Evolutionary conservation across 2,797 vertebrate species (phyloP).

Genomic region (Erethizon dorsatum): DNA sequence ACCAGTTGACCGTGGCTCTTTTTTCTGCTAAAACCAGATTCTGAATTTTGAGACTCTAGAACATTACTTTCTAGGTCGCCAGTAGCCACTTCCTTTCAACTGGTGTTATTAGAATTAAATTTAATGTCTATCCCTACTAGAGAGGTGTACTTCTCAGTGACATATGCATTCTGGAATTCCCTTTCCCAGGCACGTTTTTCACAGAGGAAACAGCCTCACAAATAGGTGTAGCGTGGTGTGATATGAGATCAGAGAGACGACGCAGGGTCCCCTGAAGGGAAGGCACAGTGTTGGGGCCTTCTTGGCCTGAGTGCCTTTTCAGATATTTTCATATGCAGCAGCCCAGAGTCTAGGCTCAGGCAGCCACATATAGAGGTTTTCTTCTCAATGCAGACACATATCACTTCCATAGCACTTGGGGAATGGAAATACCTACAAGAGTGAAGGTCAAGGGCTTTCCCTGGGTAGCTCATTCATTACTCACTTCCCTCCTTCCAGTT

Average conservation of each 20-base stretch:
- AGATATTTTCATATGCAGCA: constrained; percentile 62
- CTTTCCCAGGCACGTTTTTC: neutral
- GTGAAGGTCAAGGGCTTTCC: constrained; percentile 80
- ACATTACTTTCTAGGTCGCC: neutral
- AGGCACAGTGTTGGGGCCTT: constrained; percentile 18
- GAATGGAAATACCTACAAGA: constrained; percentile 75
- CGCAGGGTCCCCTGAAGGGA: neutral
- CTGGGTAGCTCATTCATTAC: constrained; percentile 57
- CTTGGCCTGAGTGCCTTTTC: constrained; percentile 65
- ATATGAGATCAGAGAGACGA: neutral
- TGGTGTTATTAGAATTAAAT: neutral
- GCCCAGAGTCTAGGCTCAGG: constrained; percentile 59
- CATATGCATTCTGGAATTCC: neutral
- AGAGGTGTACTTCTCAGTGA: neutral
- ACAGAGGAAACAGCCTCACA: neutral
- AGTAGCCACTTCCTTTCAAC: constrained; percentile 47
- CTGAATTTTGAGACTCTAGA: constrained; percentile 40
- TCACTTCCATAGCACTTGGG: constrained; percentile 70
- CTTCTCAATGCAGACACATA: constrained; percentile 52
- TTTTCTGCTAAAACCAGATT: constrained; percentile 28
- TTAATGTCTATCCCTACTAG: neutral
- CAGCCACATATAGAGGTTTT: constrained; percentile 34
- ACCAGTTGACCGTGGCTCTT: neutral
- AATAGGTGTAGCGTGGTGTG: neutral
- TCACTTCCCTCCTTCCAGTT: constrained; percentile 48